Base-by-base conservation (phyloP, 1,140 invertebrate species). In the Vollenhovia emeryi region DNA sequence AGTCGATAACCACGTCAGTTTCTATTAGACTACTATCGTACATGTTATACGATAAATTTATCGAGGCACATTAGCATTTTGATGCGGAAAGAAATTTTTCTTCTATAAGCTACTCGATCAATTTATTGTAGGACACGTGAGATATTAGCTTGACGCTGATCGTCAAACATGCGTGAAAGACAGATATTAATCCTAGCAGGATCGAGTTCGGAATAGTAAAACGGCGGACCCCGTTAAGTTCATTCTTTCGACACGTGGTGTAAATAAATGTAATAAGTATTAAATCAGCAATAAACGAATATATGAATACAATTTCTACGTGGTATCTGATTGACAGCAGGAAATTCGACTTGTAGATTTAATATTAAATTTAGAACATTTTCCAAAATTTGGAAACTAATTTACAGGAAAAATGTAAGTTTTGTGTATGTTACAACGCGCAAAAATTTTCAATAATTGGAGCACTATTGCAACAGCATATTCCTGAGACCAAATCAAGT, bases 21-120 rank as follows among this genome's bases (percentile, higher is more conserved):
- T 50, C 13, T 66, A 78, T 64, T 24, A 64, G 59, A n/a, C 40
- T 48, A 62, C 4, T 78, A 50, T 78, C 43, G 7, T 48, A 33
- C 18, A 64, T 24, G 30, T 66, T 66, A 8, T 66, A 78, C 18
- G 43, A 78, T 24, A 21, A 78, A 78, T 62, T 76, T 60, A 52
- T 60, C 13, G 27, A 43, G 15, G 0, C n/a, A n/a, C 7, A 27
- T n/a, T 24, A 48, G 6, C 21, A 18, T 33, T 30, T 45, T 64
- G 43, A 2, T 15, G 7, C 13, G 27, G 4, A 50, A 62, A 52
- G 15, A 9, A 78, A 33, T 48, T 76, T 21, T 76, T 30, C 21
- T 73, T 73, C 15, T 8, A 27, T n/a, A 33, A 64, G 24, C 5
- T 76, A 36, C 4, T 64, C n/a, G 15, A 18, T 30, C 27, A 45